Base-by-base conservation (phyloP, 2,888 invertebrate genomes). In the Rhabditoides inermis region DNA sequence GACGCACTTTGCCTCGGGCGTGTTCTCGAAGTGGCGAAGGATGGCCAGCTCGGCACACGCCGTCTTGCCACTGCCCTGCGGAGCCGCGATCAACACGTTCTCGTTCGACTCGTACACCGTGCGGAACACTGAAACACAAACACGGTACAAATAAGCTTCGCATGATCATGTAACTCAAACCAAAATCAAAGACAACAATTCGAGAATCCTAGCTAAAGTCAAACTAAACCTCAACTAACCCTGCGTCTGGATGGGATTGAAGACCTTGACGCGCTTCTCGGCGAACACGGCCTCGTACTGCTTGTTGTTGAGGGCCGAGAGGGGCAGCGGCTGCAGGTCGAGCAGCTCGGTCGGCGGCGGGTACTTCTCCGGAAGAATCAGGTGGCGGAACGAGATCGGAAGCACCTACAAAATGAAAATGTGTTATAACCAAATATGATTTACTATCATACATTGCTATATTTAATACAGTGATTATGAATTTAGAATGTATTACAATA, bases 181-280 rank as follows among this genome's bases (percentile, higher is more conserved):
- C 51, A 44, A 20, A 7, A 50, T 12, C 12, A 45, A 39, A 45
- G n/a, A 50, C 49, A 49, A 28, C 23, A 20, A 20, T 6, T 47
- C n/a, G 10, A 32, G 32, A 32, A 32, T 32, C 32, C 32, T 32
- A 15, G 15, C n/a, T n/a, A n/a, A n/a, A n/a, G n/a, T n/a, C n/a
- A n/a, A n/a, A n/a, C n/a, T 5, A 3, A 51, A 37, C 15, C n/a
- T 20, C 22, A 25, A 10, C 49, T 30, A 45, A 81, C 80, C 79
- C 82, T 92, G 91, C 0, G 98, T 99, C 79, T 98, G 98, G 55
- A 98, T 94, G 0, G 98, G 92, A 79, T 98, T 98, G 78, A 98
- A 95, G 78, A 91, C 90, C 2, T 86, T 86, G 77, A 91, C 89
- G 28, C 61, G 64, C 53, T 85, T 84, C 10, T 88, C 87, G 1